These are phyloP conservation scores for Pegea sp. DNA, from an alignment of 23 tunicate genomes.

Conservation along the genomic window DNA sequence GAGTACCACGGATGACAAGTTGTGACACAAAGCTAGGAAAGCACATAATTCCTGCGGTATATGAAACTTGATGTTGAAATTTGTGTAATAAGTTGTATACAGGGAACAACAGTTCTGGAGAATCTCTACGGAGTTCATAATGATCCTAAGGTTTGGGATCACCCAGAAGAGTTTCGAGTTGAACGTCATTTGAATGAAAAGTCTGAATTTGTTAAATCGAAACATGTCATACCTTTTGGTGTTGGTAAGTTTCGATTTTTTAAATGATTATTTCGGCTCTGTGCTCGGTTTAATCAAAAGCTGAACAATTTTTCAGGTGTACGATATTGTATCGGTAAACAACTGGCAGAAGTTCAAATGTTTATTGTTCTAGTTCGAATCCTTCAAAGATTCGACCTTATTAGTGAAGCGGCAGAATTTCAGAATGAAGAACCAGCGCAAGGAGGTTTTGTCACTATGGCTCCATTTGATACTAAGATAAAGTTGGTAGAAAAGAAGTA, in stretches of 20 bases:
- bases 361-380: neutral
- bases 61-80: neutral
- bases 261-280: neutral
- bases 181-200: slow-evolving; percentile 1
- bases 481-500: neutral
- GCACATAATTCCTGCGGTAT: neutral
- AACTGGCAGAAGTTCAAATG: neutral
- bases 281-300: neutral
- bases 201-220: neutral
- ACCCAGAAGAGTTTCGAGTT: neutral
- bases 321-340: neutral
- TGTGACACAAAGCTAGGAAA: neutral
- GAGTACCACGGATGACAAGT: neutral
- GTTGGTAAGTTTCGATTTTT: neutral
- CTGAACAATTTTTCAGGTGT: neutral
- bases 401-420: neutral
- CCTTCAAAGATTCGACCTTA: neutral
- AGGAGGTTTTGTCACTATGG: neutral
- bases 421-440: neutral
- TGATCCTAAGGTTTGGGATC: neutral
- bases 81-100: neutral
- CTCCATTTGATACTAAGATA: neutral
- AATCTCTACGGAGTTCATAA: neutral
- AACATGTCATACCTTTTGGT: neutral
- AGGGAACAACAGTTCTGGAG: too few species aligned